Base-by-base conservation (phyloP, 92 coral and sea anemone genomes). In the Epizoanthus scotinus region DNA sequence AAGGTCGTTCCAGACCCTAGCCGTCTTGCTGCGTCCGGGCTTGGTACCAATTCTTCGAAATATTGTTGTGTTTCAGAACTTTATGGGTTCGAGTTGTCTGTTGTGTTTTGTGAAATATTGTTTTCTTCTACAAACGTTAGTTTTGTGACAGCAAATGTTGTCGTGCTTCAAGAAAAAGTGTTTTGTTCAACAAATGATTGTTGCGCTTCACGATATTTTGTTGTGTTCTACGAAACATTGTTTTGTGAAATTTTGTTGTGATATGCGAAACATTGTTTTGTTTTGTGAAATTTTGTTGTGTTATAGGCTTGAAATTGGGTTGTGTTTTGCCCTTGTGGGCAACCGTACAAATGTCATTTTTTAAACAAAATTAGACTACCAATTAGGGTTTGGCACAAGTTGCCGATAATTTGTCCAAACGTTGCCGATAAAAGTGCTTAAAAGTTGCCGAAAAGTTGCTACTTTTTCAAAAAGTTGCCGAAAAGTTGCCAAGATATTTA, bases 341-440 rank as follows among this genome's bases (percentile, higher is more conserved):
- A 5, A 34, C 40, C 40, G 40, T 34, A 34, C 36, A 31, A 31
- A 31, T 31, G 36, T n/a, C n/a, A n/a, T n/a, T n/a, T n/a, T n/a
- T n/a, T n/a, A n/a, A n/a, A n/a, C n/a, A n/a, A n/a, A n/a, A n/a
- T n/a, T n/a, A n/a, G n/a, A n/a, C n/a, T n/a, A n/a, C n/a, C n/a
- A n/a, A n/a, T n/a, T 61, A 79, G 77, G 84, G 52, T 67, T 81
- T 67, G 84, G 67, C 77, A 81, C 84, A 81, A 67, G 53, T 67
- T 81, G 84, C 84, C 77, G 47, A 81, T 81, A 22, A 81, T 67
- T 81, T 17, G 47, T 55, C 21, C 27, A 79, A 78, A 79, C 66
- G 83, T 66, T 79, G 84, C 75, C 84, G 75, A 65, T 66, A 50
- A 47, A 79, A 79, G 67, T 79, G 63, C 44, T 71, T 47, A 64